Conservation (phyloP, 1,140 invertebrate genomes). For the Drosophila rhopaloa region DNA sequence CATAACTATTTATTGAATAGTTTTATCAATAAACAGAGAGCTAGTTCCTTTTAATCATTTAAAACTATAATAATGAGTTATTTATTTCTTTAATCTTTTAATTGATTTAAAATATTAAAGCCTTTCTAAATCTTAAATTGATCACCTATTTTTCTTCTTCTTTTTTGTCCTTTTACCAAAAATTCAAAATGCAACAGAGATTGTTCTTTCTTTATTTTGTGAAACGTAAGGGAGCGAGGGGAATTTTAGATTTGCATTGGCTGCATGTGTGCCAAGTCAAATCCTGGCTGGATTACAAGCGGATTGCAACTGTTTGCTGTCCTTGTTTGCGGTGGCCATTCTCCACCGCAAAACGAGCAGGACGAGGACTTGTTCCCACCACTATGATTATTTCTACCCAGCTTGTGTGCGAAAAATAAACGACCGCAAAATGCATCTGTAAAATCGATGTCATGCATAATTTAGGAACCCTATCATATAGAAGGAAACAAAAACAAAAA, state of each 20-base stretch:
- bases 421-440: constrained; percentile 71
- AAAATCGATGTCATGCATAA: constrained; percentile 80
- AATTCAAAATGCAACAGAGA: background rate
- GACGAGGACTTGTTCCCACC: constrained; percentile 13
- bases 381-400: constrained; percentile 62
- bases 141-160: background rate
- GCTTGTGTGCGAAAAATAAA: constrained; percentile 49
- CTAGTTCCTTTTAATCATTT: too few relatives aligned
- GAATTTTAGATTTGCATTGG: constrained; percentile 43
- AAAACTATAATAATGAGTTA: too few relatives aligned
- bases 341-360: constrained; percentile 36
- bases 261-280: constrained; percentile 62
- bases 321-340: constrained; percentile 60
- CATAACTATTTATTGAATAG: too few relatives aligned
- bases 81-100: too few relatives aligned
- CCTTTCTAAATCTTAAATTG: background rate
- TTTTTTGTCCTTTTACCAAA: background rate
- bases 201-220: background rate
- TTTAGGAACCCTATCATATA: constrained; percentile 46
- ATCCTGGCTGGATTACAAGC: constrained; percentile 70
- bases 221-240: background rate
- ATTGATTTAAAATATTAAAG: background rate
- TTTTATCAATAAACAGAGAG: too few relatives aligned
- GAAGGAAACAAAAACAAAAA: constrained; percentile 11
- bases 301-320: constrained; percentile 61